These are phyloP conservation scores for Caenorhabditis zanzibari DNA, from an alignment of 2,888 invertebrate species.

Conservation along the genomic window DNA sequence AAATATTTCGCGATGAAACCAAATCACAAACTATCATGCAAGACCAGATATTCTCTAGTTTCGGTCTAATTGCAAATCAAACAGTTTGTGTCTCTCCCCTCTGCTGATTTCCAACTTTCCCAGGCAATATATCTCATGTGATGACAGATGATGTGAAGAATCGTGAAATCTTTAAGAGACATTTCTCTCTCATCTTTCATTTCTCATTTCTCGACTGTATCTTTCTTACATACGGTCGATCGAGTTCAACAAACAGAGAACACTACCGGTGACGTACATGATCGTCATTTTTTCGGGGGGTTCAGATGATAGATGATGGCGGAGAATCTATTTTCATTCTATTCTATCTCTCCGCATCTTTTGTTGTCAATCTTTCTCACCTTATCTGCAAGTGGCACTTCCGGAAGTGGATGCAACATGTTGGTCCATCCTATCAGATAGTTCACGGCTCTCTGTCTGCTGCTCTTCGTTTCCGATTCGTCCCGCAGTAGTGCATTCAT, in stretches of 20 bases:
- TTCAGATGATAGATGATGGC: conserved; percentile 45
- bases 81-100: not conserved
- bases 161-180: conserved; percentile 39
- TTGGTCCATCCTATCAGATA: conserved; percentile 81
- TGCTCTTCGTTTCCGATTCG: conserved; percentile 66
- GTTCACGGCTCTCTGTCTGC: conserved; percentile 75
- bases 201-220: conserved; percentile 28
- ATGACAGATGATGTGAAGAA: conserved; percentile 8
- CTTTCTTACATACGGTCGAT: conserved; percentile 14
- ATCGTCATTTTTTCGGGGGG: conserved; percentile 56
- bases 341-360: conserved; percentile 23
- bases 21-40: conserved; percentile 11
- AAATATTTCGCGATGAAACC: conserved; percentile 33
- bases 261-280: conserved; percentile 61
- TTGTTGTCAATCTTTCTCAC: conserved; percentile 52
- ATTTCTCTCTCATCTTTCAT: conserved; percentile 29
- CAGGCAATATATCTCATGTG: conserved; percentile 38
- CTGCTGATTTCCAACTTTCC: conserved; percentile 14
- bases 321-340: conserved; percentile 45
- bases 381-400: conserved; percentile 80
- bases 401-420: conserved; percentile 80
- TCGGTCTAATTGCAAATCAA: not conserved
- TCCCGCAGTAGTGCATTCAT: conserved; percentile 72
- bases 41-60: conserved; percentile 12
- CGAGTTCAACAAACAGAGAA: conserved; percentile 66